phyloP scores from a whole-genome alignment of 1,140 invertebrate species.

The Drosophila arizonae region DNA sequence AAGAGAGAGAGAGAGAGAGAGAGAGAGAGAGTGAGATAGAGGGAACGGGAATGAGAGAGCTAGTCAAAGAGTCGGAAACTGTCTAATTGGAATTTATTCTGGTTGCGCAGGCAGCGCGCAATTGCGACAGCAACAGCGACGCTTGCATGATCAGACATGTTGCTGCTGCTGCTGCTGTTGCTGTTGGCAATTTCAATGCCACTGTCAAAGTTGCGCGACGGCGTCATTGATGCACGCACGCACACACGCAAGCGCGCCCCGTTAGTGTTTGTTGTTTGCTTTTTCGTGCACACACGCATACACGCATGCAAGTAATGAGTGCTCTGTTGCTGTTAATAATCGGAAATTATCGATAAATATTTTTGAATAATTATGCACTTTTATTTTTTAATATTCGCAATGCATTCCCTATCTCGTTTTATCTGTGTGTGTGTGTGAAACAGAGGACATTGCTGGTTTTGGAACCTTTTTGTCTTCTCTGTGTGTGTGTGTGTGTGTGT shows the following conservation, averaged over 20 bases:
- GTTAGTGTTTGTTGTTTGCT: constrained; percentile 8
- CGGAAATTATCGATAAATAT: constrained; percentile 6
- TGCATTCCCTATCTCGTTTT: not conserved
- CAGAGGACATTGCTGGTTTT: not conserved
- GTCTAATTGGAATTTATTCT: constrained; percentile 49
- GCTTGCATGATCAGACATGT: constrained; percentile 31
- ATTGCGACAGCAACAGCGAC: constrained; percentile 1
- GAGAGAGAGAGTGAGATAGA: not conserved
- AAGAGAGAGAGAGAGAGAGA: not conserved
- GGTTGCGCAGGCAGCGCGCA: constrained; percentile 6
- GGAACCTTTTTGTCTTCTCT: not conserved
- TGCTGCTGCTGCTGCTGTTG: constrained; percentile 27
- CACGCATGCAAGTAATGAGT: not conserved
- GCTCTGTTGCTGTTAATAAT: not conserved
- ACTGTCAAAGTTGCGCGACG: constrained; percentile 58
- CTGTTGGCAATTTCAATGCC: constrained; percentile 59
- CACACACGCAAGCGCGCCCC: constrained; percentile 29
- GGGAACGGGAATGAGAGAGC: not conserved
- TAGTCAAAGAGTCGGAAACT: constrained; percentile 33
- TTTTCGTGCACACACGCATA: not conserved
- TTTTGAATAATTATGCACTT: constrained; percentile 5
- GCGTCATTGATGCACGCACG: constrained; percentile 56
- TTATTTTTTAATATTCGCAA: not conserved
- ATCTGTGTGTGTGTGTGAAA: not conserved
- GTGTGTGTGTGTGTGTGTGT: constrained; percentile 1